These are phyloP conservation scores for Parthenolecanium corni DNA, from an alignment of 2,888 invertebrate genomes.

Conservation along the genomic window DNA sequence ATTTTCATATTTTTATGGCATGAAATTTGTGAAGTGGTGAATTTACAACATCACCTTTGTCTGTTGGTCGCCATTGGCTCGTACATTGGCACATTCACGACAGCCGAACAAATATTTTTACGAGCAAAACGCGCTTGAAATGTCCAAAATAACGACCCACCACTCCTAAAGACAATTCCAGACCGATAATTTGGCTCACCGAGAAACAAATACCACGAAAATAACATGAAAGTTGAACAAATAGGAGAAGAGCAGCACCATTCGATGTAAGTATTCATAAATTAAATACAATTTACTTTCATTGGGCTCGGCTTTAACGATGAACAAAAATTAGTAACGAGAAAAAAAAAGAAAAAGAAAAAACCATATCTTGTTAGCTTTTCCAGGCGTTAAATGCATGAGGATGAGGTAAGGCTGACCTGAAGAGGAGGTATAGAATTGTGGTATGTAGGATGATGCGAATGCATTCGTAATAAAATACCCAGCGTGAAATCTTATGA, in stretches of 20 bases:
- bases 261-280: conserved; percentile 4
- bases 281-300: conserved; percentile 1
- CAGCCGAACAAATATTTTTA: no score
- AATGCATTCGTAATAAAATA: neutral
- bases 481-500: conserved; percentile 5
- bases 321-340: no score
- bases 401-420: neutral
- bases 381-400: neutral
- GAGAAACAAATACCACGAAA: neutral
- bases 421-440: neutral
- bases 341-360: no score
- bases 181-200: neutral
- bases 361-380: conserved; percentile 1
- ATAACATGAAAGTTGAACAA: neutral
- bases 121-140: no score
- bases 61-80: no score
- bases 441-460: neutral
- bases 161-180: no score
- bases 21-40: no score
- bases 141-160: no score
- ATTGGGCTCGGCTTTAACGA: no score
- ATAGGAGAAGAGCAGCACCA: neutral
- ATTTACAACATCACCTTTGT: no score
- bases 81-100: no score
- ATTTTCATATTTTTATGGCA: no score